phyloP scores from a whole-genome alignment of 2,797 vertebrate genomes.

The Clarias fuscus region DNA sequence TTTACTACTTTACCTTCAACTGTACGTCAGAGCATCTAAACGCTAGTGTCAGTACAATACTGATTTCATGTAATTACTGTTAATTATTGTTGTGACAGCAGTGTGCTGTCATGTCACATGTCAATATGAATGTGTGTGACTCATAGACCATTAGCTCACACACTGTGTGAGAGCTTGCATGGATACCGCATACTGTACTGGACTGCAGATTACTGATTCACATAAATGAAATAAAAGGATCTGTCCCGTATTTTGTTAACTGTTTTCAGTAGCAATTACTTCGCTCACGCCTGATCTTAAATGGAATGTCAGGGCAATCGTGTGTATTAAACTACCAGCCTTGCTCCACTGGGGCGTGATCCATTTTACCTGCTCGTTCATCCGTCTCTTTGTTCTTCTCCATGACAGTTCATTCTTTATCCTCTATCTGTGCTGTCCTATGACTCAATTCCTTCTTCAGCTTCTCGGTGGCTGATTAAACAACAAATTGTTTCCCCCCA shows the following conservation, averaged over 20 bases:
- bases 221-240: slow-evolving; percentile 1
- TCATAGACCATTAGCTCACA: neutral
- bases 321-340: neutral
- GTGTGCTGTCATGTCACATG: neutral
- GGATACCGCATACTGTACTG: neutral
- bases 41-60: neutral
- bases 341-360: slow-evolving; percentile 11
- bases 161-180: neutral
- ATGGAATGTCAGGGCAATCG: neutral
- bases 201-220: neutral
- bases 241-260: neutral
- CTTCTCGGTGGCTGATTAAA: neutral
- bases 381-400: slow-evolving; percentile 19
- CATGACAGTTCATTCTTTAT: neutral
- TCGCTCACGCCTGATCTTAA: neutral
- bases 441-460: neutral
- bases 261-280: neutral
- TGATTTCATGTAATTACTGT: neutral
- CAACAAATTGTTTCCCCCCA: neutral
- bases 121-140: neutral
- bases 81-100: neutral
- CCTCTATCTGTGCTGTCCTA: neutral
- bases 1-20: neutral
- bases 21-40: neutral
- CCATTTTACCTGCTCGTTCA: slow-evolving; percentile 21